Conservation (phyloP, 1,140 invertebrate species). For the Drosophila rhopaloa region DNA sequence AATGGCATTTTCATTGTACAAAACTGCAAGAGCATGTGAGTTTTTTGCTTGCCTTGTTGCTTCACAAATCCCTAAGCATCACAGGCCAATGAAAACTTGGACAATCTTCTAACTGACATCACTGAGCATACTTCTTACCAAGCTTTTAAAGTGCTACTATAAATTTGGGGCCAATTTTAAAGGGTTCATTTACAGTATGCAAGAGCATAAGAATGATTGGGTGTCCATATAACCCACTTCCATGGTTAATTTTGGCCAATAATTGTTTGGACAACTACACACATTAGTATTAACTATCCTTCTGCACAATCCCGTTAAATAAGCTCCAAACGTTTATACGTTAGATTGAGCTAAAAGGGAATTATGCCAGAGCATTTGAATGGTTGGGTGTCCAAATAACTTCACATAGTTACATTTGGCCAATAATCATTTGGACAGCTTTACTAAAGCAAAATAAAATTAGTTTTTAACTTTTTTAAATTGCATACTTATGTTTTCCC, state of each 20-base stretch:
- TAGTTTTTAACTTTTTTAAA: neutral
- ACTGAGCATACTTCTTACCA: constrained; percentile 26
- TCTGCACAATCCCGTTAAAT: constrained; percentile 13
- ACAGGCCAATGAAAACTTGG: constrained; percentile 80
- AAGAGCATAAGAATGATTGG: constrained; percentile 70
- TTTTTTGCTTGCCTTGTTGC: constrained; percentile 83
- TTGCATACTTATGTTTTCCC: neutral
- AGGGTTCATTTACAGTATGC: constrained; percentile 57
- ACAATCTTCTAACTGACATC: constrained; percentile 33
- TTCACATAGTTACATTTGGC: constrained; percentile 75
- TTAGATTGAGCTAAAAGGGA: neutral
- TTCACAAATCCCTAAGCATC: constrained; percentile 39
- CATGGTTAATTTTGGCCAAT: constrained; percentile 66
- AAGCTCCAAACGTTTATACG: neutral
- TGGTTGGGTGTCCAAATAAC: constrained; percentile 80
- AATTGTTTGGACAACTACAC: constrained; percentile 29
- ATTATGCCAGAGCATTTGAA: constrained; percentile 68
- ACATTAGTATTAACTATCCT: neutral
- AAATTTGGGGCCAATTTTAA: constrained; percentile 18
- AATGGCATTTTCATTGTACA: constrained; percentile 64
- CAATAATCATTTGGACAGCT: constrained; percentile 56
- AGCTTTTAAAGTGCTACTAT: constrained; percentile 38
- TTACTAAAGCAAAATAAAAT: neutral
- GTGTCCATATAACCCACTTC: constrained; percentile 65
- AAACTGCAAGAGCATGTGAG: constrained; percentile 73